Conservation (phyloP, 2,888 invertebrate species). For the Bugulina stolonifera region DNA sequence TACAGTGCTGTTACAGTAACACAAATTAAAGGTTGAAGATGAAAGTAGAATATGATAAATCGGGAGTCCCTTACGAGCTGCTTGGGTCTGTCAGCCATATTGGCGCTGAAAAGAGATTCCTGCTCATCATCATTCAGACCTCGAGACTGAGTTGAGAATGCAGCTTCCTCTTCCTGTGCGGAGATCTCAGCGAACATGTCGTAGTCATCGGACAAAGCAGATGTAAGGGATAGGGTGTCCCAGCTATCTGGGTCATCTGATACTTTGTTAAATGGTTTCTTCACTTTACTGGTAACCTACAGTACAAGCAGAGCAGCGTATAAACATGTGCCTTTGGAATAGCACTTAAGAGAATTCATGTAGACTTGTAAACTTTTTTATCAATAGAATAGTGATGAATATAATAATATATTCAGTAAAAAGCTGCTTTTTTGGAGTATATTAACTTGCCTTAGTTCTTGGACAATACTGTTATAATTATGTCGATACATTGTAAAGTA, state of each 20-base stretch:
- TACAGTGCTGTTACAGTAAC: too few relatives aligned
- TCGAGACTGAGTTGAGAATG: conserved; percentile 59
- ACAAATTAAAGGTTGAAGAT: too few relatives aligned
- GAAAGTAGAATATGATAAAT: too few relatives aligned
- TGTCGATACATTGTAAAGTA: too few relatives aligned
- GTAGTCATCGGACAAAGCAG: conserved; percentile 81
- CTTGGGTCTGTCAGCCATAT: conserved; percentile 1
- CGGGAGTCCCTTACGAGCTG: background rate
- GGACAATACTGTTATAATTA: too few relatives aligned
- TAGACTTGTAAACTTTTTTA: too few relatives aligned
- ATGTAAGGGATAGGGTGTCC: conserved; percentile 69
- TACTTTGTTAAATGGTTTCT: background rate
- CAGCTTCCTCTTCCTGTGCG: conserved; percentile 52
- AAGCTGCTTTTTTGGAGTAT: too few relatives aligned
- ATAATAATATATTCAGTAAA: too few relatives aligned
- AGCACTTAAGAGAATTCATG: too few relatives aligned
- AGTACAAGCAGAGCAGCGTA: background rate
- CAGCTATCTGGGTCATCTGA: conserved; percentile 64
- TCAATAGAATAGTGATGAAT: too few relatives aligned
- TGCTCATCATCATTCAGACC: conserved; percentile 79
- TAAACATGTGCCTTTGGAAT: too few relatives aligned
- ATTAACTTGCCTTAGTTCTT: too few relatives aligned
- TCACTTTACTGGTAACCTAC: conserved; percentile 10
- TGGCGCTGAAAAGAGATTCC: conserved; percentile 50
- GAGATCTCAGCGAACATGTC: conserved; percentile 72